Evolutionary conservation across 2,888 invertebrate species (phyloP).

Genomic region (Syrphus vitripennis): DNA sequence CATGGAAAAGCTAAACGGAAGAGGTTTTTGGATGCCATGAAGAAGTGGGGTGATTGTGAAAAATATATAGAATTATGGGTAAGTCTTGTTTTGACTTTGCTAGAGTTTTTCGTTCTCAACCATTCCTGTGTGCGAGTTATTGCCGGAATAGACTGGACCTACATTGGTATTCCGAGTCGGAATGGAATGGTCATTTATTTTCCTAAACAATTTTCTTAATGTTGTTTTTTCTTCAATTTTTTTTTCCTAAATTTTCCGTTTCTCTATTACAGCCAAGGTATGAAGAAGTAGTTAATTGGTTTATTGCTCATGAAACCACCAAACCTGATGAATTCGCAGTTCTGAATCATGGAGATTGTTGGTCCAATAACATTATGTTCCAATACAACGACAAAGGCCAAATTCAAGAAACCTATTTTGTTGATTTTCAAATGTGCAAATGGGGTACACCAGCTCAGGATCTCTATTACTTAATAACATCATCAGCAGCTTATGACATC

Average conservation of each 20-base stretch:
- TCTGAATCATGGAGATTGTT: slow-evolving; percentile 77
- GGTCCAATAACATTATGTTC: slow-evolving; percentile 78
- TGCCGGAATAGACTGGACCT: too few relatives aligned
- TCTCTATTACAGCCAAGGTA: neutral
- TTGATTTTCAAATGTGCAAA: slow-evolving; percentile 76
- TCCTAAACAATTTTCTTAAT: too few relatives aligned
- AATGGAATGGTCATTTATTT: too few relatives aligned
- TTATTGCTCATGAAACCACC: slow-evolving; percentile 9
- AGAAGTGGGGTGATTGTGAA: slow-evolving; percentile 41
- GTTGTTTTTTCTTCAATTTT: too few relatives aligned
- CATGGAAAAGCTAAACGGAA: slow-evolving; percentile 31
- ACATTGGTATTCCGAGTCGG: too few relatives aligned
- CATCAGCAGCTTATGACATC: slow-evolving; percentile 76
- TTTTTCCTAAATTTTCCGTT: too few relatives aligned
- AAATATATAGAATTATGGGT: slow-evolving; percentile 65
- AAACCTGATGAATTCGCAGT: slow-evolving; percentile 73
- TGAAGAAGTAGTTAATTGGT: slow-evolving; percentile 13
- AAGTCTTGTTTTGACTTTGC: neutral
- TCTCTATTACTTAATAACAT: slow-evolving; percentile 77
- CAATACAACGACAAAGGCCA: slow-evolving; percentile 74
- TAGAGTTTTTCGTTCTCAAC: too few relatives aligned
- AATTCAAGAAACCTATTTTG: slow-evolving; percentile 75
- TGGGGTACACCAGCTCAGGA: slow-evolving; percentile 76
- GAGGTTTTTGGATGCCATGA: slow-evolving; percentile 1
- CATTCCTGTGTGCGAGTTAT: too few relatives aligned